Percentiles rank a stretch among this genome's conserved stretches.
phyloP scores from a whole-genome alignment of 2,888 invertebrate species.

The Beris chalybata region DNA sequence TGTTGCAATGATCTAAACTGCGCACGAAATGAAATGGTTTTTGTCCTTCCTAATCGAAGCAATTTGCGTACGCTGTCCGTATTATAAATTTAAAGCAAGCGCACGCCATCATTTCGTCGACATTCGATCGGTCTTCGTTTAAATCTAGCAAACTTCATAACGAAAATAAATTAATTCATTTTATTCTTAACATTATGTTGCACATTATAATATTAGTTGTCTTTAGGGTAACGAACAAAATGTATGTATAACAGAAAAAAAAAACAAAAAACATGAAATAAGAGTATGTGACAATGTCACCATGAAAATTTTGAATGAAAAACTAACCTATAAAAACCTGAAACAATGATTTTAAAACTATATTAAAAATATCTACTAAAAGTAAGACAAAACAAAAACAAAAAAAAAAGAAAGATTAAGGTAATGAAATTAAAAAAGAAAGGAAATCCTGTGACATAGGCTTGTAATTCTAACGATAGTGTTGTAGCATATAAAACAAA shows the following conservation, averaged over 20 bases:
- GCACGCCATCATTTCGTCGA: too few relatives aligned
- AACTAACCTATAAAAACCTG: conserved; percentile 7
- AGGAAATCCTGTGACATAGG: conserved; percentile 13
- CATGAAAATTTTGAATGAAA: conserved; percentile 22
- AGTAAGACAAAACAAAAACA: conserved; percentile 27
- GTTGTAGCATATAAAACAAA: neutral
- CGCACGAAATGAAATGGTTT: too few relatives aligned
- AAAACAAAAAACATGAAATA: conserved; percentile 18
- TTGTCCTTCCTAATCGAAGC: too few relatives aligned
- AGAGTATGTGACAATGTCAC: conserved; percentile 36
- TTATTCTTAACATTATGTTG: too few relatives aligned
- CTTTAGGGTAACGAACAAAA: neutral
- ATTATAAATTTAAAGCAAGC: too few relatives aligned
- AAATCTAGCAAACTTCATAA: too few relatives aligned
- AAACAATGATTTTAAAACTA: conserved; percentile 8
- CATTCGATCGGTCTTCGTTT: too few relatives aligned
- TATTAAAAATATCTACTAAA: conserved; percentile 28
- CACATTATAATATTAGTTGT: too few relatives aligned
- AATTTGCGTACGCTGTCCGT: too few relatives aligned
- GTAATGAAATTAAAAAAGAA: too few relatives aligned
- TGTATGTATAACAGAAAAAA: conserved; percentile 25
- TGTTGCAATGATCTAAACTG: too few relatives aligned
- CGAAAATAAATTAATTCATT: too few relatives aligned
- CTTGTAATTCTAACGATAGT: conserved; percentile 11
- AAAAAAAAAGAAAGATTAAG: conserved; percentile 15